Conservation (phyloP, 37 sponge, comb jelly and placozoan species). For the Oopsacas minuta region DNA sequence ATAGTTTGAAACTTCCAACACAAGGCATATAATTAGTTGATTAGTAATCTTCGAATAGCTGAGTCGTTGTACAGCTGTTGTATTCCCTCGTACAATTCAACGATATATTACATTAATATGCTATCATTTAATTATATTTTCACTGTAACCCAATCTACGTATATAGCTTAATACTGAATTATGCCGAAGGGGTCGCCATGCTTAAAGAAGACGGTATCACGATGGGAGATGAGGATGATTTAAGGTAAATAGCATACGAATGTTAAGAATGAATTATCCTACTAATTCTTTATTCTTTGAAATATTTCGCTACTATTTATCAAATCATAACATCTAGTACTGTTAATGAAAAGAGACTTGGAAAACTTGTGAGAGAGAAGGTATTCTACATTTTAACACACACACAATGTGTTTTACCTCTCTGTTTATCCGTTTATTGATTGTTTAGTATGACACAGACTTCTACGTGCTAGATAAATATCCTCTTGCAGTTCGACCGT, state of each 20-base stretch:
- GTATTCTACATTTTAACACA: too few relatives aligned
- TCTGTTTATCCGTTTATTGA: too few relatives aligned
- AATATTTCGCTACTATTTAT: too few relatives aligned
- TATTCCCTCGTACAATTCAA: too few relatives aligned
- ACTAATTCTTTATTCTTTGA: neutral
- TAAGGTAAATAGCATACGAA: slow-evolving; percentile 48
- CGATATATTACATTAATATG: neutral
- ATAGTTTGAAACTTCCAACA: too few relatives aligned
- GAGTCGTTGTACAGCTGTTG: neutral
- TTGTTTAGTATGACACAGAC: slow-evolving; percentile 90
- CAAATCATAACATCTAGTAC: slow-evolving; percentile 48
- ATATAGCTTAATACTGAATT: slow-evolving; percentile 49
- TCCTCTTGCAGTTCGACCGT: slow-evolving; percentile 90
- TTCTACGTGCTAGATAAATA: slow-evolving; percentile 98
- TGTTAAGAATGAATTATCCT: neutral
- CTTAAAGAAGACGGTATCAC: slow-evolving; percentile 81
- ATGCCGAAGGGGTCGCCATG: slow-evolving; percentile 69
- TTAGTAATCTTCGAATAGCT: neutral
- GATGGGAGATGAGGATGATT: slow-evolving; percentile 94
- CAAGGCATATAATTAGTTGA: too few relatives aligned
- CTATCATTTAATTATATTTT: neutral
- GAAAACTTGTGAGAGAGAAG: slow-evolving; percentile 92
- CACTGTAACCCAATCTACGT: neutral
- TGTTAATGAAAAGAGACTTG: slow-evolving; percentile 91
- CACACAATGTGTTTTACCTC: too few relatives aligned